A percentile compares a stretch with the other conserved stretches of the same genome.
Evolutionary conservation across 2,113 vertebrate genomes (phyloP).

Genomic region (Scortum barcoo): DNA sequence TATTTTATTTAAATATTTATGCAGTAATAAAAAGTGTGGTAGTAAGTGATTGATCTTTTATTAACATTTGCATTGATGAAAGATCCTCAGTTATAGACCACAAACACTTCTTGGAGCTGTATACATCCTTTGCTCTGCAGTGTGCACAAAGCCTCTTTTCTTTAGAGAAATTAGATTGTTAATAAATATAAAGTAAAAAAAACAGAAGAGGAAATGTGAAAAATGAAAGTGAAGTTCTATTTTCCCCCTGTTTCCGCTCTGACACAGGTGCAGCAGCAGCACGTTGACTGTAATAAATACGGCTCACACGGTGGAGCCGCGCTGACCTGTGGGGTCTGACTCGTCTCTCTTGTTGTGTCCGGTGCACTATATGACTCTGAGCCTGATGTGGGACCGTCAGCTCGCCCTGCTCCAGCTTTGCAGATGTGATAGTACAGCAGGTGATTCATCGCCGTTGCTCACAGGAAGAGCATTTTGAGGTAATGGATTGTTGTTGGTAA

Average conservation of each 20-base stretch:
- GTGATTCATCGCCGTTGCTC: slow-evolving; percentile 29
- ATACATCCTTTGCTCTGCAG: too few species aligned
- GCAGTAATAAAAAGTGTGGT: too few species aligned
- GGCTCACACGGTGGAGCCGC: not conserved
- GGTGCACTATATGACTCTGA: not conserved
- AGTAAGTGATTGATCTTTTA: too few species aligned
- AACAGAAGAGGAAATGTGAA: too few species aligned
- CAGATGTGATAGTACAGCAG: slow-evolving; percentile 31
- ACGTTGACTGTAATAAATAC: not conserved
- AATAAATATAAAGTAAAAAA: too few species aligned
- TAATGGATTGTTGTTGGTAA: slow-evolving; percentile 47
- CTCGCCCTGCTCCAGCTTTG: not conserved
- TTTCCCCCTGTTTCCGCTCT: not conserved
- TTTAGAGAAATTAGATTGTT: too few species aligned
- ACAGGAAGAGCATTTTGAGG: slow-evolving; percentile 41
- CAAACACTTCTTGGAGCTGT: too few species aligned
- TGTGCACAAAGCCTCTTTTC: too few species aligned
- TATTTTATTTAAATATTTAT: too few species aligned
- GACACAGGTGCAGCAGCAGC: not conserved
- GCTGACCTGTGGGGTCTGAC: not conserved
- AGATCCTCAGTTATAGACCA: too few species aligned
- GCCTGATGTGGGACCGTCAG: not conserved
- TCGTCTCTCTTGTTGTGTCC: not conserved
- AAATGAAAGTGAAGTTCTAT: not conserved
- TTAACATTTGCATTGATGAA: too few species aligned